phyloP scores from a whole-genome alignment of 1,140 invertebrate genomes.

The Bradynema listronoti region DNA sequence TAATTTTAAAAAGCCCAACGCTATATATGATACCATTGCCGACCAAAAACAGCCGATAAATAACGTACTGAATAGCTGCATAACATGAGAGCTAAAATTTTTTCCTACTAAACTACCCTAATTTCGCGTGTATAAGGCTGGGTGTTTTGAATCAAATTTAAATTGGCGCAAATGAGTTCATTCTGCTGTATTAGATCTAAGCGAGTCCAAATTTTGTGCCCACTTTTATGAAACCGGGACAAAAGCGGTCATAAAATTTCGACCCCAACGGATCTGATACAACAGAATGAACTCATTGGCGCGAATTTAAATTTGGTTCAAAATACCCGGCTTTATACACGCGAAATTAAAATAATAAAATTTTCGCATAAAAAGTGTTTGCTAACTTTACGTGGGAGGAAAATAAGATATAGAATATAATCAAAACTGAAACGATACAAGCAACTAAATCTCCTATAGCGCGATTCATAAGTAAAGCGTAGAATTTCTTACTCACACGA shows the following conservation, averaged over 20 bases:
- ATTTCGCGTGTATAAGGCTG: background rate
- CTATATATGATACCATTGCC: conserved; percentile 3
- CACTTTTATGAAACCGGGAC: background rate
- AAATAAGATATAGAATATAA: background rate
- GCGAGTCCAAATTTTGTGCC: background rate
- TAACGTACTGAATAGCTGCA: background rate
- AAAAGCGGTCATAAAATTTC: background rate
- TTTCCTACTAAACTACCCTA: too few relatives aligned
- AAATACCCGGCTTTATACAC: background rate
- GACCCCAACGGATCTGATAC: background rate
- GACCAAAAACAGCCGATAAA: conserved; percentile 6
- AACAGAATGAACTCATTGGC: background rate
- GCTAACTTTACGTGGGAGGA: background rate
- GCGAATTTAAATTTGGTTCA: background rate
- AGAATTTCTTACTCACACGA: conserved; percentile 7
- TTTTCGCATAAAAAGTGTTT: background rate
- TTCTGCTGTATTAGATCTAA: background rate
- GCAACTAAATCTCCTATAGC: background rate
- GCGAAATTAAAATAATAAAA: background rate
- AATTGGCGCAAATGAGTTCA: background rate
- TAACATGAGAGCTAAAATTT: background rate
- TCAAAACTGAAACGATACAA: background rate
- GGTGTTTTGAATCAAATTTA: background rate
- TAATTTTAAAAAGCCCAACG: conserved; percentile 4
- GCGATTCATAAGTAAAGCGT: background rate